Conservation (phyloP, 2,888 invertebrate genomes). For the Mesorhabditis spiculigera region DNA sequence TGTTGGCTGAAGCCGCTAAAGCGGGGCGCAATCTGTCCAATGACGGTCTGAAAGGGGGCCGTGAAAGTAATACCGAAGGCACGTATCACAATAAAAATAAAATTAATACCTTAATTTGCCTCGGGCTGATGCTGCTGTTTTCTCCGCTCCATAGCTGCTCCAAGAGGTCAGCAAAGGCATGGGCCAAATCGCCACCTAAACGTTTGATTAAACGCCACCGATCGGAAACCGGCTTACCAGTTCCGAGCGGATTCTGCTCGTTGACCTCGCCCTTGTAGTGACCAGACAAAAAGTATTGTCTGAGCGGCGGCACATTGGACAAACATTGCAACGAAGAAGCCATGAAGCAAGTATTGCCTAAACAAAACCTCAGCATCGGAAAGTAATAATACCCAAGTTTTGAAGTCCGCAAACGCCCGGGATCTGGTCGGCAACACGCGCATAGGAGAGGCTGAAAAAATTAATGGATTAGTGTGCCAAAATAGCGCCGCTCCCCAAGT, state of each 20-base stretch:
- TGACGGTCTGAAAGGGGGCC: constrained; percentile 38
- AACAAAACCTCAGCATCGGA: background rate
- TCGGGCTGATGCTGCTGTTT: constrained; percentile 61
- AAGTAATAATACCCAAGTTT: constrained; percentile 71
- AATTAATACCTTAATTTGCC: constrained; percentile 62
- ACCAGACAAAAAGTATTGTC: constrained; percentile 64
- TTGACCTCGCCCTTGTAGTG: constrained; percentile 65
- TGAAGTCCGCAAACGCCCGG: constrained; percentile 70
- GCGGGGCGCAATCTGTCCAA: constrained; percentile 66
- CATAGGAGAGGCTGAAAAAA: background rate
- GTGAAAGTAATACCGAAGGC: background rate
- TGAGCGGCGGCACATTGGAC: constrained; percentile 65
- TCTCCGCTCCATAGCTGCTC: constrained; percentile 65
- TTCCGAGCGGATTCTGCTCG: constrained; percentile 66
- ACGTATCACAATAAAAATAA: background rate
- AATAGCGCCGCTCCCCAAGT: background rate
- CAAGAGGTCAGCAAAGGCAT: constrained; percentile 63
- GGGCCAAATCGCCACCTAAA: constrained; percentile 61
- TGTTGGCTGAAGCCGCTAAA: constrained; percentile 67
- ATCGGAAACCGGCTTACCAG: constrained; percentile 46
- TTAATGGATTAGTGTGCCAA: background rate
- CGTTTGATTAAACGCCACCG: background rate
- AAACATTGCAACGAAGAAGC: constrained; percentile 75
- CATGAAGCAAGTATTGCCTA: constrained; percentile 84
- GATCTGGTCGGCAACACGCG: background rate